Conservation (phyloP, 2,113 vertebrate species). For the Marmota flaviventris region DNA sequence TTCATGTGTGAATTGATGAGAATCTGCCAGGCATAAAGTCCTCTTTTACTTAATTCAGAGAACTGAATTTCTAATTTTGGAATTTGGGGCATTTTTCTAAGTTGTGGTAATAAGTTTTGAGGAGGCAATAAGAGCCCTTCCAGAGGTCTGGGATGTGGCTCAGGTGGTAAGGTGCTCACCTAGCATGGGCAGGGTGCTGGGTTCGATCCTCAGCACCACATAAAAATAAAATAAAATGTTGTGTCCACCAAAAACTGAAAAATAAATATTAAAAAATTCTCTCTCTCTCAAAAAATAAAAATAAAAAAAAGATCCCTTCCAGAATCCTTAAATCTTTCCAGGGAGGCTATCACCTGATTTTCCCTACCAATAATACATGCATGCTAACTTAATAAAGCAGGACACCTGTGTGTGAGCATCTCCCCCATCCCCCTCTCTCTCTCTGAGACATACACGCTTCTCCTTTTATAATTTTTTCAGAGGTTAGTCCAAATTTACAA, state of each 20-base stretch:
- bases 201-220: too few species aligned
- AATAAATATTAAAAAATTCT: too few species aligned
- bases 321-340: not conserved
- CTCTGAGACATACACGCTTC: not conserved
- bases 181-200: too few species aligned
- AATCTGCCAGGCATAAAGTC: not conserved
- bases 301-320: not conserved
- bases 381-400: not conserved
- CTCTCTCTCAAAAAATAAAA: too few species aligned
- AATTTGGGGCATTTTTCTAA: conserved; percentile 39
- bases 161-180: too few species aligned
- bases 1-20: not conserved
- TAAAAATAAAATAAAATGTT: too few species aligned
- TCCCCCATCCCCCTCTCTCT: too few species aligned
- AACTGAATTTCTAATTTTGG: not conserved
- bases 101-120: not conserved
- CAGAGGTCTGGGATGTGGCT: too few species aligned
- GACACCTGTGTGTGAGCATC: too few species aligned
- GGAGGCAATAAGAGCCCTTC: not conserved
- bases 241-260: too few species aligned
- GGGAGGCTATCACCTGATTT: not conserved
- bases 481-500: conserved; percentile 28
- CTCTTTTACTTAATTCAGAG: not conserved
- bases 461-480: not conserved
- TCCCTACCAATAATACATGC: not conserved